These are phyloP conservation scores for Bos taurus DNA, from an alignment of 2,113 vertebrate species.

Conservation along the genomic window DNA sequence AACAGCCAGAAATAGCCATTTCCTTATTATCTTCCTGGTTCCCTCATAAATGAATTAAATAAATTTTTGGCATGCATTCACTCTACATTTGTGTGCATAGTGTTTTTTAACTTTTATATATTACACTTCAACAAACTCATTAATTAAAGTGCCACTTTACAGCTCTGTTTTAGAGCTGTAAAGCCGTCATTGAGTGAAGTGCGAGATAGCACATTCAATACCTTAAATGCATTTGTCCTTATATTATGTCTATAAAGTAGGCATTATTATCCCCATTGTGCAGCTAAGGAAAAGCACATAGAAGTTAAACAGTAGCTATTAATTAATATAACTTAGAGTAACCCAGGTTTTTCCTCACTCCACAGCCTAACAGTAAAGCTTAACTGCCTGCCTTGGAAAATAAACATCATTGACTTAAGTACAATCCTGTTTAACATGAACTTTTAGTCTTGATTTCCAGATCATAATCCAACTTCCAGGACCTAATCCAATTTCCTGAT, in stretches of 20 bases:
- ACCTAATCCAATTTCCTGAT: not conserved
- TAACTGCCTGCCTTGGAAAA: not conserved
- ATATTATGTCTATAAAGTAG: not conserved
- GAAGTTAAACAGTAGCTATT: not conserved
- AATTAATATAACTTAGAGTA: not conserved
- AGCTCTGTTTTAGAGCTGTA: not conserved
- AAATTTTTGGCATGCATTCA: not conserved
- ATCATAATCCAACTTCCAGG: not conserved
- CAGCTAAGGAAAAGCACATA: not conserved
- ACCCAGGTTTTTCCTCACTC: not conserved
- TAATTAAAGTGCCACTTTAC: not conserved
- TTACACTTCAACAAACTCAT: not conserved
- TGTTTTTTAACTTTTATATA: not conserved
- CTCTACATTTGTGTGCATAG: not conserved
- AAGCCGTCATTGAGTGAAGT: not conserved
- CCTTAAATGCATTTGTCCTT: not conserved
- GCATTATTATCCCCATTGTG: not conserved
- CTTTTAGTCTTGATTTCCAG: constrained; percentile 3
- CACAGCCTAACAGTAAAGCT: not conserved
- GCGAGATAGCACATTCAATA: not conserved
- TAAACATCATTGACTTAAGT: not conserved
- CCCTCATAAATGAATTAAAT: not conserved
- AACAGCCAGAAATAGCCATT: not conserved
- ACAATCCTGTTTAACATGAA: not conserved
- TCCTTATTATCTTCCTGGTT: not conserved